A percentile compares a stretch with the other conserved stretches of the same genome.
phyloP scores from a whole-genome alignment of 2,888 invertebrate genomes.

The Leucophora obtusa region DNA sequence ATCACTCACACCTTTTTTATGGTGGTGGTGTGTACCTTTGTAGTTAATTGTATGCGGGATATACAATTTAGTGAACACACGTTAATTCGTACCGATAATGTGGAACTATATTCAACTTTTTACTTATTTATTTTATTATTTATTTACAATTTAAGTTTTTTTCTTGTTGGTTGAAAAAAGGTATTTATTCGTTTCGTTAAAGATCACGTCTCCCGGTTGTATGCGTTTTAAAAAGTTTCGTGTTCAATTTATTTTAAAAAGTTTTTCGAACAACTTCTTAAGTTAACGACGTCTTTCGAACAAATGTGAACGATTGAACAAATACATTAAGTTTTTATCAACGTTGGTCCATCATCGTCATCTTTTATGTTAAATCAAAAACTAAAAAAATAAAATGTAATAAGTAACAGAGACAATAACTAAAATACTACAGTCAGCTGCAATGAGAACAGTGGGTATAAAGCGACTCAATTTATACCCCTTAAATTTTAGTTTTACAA shows the following conservation, averaged over 20 bases:
- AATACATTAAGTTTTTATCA: constrained; percentile 56
- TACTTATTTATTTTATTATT: constrained; percentile 18
- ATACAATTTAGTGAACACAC: constrained; percentile 33
- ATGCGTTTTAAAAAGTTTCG: constrained; percentile 1
- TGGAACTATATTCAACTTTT: constrained; percentile 25
- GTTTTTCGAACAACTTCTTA: constrained; percentile 48
- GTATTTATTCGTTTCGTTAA: constrained; percentile 20
- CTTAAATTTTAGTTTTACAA: background rate
- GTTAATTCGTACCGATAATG: constrained; percentile 32
- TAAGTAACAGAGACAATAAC: constrained; percentile 33
- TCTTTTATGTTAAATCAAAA: constrained; percentile 27
- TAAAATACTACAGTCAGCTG: background rate
- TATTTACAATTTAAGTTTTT: constrained; percentile 11
- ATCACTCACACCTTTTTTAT: constrained; percentile 44
- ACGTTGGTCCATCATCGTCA: constrained; percentile 54
- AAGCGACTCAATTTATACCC: background rate
- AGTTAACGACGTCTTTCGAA: constrained; percentile 54
- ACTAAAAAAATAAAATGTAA: background rate
- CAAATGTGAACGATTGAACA: constrained; percentile 50
- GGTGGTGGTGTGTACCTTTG: constrained; percentile 11
- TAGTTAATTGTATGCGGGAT: constrained; percentile 12
- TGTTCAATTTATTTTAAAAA: constrained; percentile 21
- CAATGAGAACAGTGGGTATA: background rate
- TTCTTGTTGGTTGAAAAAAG: background rate
- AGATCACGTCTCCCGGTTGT: constrained; percentile 45